Conservation (phyloP, 2,888 invertebrate species). For the Troides aeacus region DNA sequence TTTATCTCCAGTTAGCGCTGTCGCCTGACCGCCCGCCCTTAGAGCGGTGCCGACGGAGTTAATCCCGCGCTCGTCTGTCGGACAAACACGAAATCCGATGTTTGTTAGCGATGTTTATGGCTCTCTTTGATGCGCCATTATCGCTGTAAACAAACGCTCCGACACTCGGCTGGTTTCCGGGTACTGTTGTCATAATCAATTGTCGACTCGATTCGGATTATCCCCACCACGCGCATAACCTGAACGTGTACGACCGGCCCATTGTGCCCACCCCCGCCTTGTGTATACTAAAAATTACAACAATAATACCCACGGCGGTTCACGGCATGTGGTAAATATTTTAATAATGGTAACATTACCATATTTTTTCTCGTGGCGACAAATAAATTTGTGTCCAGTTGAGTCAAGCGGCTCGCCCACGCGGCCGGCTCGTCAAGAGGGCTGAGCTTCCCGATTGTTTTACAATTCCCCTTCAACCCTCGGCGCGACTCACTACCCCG, state of each 20-base stretch:
- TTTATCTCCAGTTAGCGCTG: slow-evolving; percentile 55
- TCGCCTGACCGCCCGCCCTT: slow-evolving; percentile 26
- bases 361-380: slow-evolving; percentile 18
- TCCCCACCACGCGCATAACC: too few relatives aligned
- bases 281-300: slow-evolving; percentile 13
- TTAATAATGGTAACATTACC: slow-evolving; percentile 17
- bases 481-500: too few relatives aligned
- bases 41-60: slow-evolving; percentile 23
- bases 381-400: slow-evolving; percentile 9
- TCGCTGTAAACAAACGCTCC: slow-evolving; percentile 10
- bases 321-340: slow-evolving; percentile 13
- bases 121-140: slow-evolving; percentile 17
- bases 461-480: too few relatives aligned
- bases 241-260: background rate
- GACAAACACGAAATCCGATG: slow-evolving; percentile 39
- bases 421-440: too few relatives aligned
- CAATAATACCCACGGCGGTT: slow-evolving; percentile 6
- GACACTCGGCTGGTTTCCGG: slow-evolving; percentile 5
- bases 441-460: too few relatives aligned
- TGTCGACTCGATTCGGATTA: slow-evolving; percentile 2
- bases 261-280: slow-evolving; percentile 2
- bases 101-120: slow-evolving; percentile 28
- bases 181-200: slow-evolving; percentile 17
- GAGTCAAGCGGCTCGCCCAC: background rate
- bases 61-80: slow-evolving; percentile 37